Percentiles rank a stretch among this genome's conserved stretches.
These are phyloP conservation scores for Cydia fagiglandana DNA, from an alignment of 1,140 invertebrate genomes.

Conservation along the genomic window DNA sequence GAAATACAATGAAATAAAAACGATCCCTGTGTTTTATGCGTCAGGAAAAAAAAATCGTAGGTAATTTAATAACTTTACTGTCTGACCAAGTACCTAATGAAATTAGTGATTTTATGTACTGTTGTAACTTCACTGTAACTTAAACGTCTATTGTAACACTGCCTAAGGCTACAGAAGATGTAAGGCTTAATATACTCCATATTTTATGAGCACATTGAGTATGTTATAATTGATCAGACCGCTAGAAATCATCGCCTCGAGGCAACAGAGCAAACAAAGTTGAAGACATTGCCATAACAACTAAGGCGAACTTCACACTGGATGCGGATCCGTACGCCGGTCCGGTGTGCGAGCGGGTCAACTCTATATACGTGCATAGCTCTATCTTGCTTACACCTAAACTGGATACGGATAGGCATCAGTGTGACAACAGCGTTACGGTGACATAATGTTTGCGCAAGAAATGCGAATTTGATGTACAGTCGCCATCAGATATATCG, in stretches of 20 bases:
- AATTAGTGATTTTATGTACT: background rate
- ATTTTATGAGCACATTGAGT: background rate
- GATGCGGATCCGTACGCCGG: too few species aligned
- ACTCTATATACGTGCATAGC: too few species aligned
- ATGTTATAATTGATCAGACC: background rate
- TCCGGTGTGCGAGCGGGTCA: too few species aligned
- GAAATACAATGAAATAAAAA: too few species aligned
- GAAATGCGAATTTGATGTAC: background rate
- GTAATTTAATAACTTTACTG: background rate
- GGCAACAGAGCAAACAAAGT: background rate
- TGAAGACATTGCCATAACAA: background rate
- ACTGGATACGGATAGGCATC: too few species aligned
- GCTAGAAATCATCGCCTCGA: background rate
- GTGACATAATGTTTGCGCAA: conserved; percentile 9
- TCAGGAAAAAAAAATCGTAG: too few species aligned
- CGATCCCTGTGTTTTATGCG: too few species aligned
- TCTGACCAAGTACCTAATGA: background rate
- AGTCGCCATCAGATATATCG: too few species aligned
- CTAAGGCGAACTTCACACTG: background rate
- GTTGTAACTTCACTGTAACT: background rate
- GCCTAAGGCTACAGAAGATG: background rate
- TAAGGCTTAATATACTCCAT: background rate
- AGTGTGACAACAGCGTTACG: background rate
- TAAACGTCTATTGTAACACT: background rate
- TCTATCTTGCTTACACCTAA: too few species aligned